Conservation (phyloP, 1,140 invertebrate genomes). For the Drosophila tsacasi region DNA sequence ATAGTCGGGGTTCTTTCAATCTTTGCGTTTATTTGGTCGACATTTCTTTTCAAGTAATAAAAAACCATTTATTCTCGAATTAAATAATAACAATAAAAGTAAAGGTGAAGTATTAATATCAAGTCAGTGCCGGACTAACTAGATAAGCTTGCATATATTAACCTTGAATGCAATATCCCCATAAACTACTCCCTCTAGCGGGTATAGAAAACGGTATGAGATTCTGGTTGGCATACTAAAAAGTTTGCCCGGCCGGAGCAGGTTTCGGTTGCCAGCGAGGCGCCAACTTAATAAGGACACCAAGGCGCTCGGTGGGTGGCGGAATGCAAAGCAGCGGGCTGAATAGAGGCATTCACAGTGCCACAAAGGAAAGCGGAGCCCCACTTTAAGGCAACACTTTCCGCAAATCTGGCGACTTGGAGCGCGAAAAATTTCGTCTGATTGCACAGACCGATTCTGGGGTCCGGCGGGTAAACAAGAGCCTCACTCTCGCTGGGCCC, state of each 20-base stretch:
- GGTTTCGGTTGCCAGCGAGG: constrained; percentile 60
- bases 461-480: constrained; percentile 3
- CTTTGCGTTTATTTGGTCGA: too few species aligned
- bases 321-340: constrained; percentile 21
- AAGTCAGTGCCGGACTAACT: not conserved
- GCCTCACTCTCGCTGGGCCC: not conserved
- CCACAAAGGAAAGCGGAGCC: constrained; percentile 10
- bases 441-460: constrained; percentile 14
- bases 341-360: constrained; percentile 3
- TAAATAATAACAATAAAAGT: too few species aligned
- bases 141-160: not conserved
- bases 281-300: constrained; percentile 80
- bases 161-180: constrained; percentile 4
- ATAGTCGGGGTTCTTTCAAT: too few species aligned
- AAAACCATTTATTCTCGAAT: too few species aligned
- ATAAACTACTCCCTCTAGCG: not conserved
- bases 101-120: not conserved
- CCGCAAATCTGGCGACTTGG: constrained; percentile 13
- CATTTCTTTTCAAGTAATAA: too few species aligned
- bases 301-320: constrained; percentile 58
- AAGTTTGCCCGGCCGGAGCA: constrained; percentile 53
- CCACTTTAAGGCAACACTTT: constrained; percentile 29
- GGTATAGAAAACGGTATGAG: not conserved
- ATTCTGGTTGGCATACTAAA: constrained; percentile 64
- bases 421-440: constrained; percentile 20